These are phyloP conservation scores for Drosophila auraria DNA, from an alignment of 1,140 invertebrate species.

Conservation along the genomic window DNA sequence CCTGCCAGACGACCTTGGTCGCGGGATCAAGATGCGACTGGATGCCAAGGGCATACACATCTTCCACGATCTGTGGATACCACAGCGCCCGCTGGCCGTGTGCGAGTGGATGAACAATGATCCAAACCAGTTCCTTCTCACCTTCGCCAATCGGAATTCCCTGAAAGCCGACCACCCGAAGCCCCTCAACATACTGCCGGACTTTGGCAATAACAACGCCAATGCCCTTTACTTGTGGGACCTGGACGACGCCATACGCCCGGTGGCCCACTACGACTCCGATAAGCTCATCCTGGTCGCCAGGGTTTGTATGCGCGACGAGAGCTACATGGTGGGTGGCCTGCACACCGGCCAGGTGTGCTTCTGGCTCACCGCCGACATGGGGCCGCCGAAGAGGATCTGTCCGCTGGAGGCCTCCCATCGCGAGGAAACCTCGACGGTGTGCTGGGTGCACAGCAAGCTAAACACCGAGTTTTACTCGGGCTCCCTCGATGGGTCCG, in stretches of 20 bases:
- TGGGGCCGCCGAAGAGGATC: slow-evolving; percentile 86
- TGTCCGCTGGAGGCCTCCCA: slow-evolving; percentile 89
- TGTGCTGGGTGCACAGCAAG: slow-evolving; percentile 92
- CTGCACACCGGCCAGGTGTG: slow-evolving; percentile 92
- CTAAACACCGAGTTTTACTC: slow-evolving; percentile 94
- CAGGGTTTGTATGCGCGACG: slow-evolving; percentile 94
- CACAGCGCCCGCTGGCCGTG: slow-evolving; percentile 88
- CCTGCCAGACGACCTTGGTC: slow-evolving; percentile 70
- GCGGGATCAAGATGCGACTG: slow-evolving; percentile 59
- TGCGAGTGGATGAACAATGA: slow-evolving; percentile 93
- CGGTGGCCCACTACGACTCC: slow-evolving; percentile 89
- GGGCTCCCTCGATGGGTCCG: slow-evolving; percentile 93
- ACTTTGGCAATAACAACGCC: slow-evolving; percentile 74
- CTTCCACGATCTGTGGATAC: slow-evolving; percentile 84
- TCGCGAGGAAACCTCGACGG: slow-evolving; percentile 88
- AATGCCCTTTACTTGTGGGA: slow-evolving; percentile 92
- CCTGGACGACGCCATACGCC: slow-evolving; percentile 93
- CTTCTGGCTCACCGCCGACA: slow-evolving; percentile 90
- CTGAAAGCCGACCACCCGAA: not conserved
- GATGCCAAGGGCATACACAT: slow-evolving; percentile 56
- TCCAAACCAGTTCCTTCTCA: slow-evolving; percentile 90
- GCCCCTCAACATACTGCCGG: slow-evolving; percentile 79
- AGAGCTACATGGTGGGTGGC: slow-evolving; percentile 91
- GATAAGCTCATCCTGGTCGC: slow-evolving; percentile 89
- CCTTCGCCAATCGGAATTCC: slow-evolving; percentile 87